Evolutionary conservation across 53 echinoderm and acorn worm species (phyloP).

Genomic region (Antedon mediterranea): DNA sequence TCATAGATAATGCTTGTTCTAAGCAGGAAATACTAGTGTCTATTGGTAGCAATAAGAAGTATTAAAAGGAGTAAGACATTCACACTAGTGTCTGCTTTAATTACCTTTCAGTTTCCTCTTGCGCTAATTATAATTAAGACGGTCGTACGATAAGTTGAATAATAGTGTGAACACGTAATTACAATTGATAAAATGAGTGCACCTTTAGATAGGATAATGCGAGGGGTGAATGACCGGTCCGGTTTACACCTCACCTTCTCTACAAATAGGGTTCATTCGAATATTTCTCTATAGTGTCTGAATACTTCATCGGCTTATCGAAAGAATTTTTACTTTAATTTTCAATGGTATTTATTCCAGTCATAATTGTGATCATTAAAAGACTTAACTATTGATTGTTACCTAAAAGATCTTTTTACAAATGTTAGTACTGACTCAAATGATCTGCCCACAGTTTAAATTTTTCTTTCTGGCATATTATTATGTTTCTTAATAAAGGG

Average conservation of each 20-base stretch:
- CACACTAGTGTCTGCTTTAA: not conserved
- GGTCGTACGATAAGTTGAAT: not conserved
- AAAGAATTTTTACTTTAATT: too few relatives aligned
- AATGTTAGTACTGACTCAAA: too few relatives aligned
- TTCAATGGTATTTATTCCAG: too few relatives aligned
- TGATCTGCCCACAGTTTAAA: too few relatives aligned
- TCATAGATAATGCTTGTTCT: too few relatives aligned
- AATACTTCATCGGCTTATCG: too few relatives aligned
- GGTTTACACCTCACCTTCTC: not conserved
- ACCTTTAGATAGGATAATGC: not conserved
- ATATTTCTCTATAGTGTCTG: too few relatives aligned
- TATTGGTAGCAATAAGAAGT: not conserved
- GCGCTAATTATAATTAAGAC: not conserved
- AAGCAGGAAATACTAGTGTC: not conserved
- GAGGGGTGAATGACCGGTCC: not conserved
- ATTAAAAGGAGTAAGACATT: not conserved
- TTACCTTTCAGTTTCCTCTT: not conserved
- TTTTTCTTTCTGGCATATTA: too few relatives aligned
- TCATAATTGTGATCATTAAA: too few relatives aligned
- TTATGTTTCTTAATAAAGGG: too few relatives aligned
- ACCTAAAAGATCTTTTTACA: too few relatives aligned
- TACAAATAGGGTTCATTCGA: not conserved
- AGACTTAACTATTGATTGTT: too few relatives aligned
- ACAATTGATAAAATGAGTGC: not conserved
- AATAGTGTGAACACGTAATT: not conserved